Conservation (phyloP, 2,113 vertebrate species). For the Talpa occidentalis region DNA sequence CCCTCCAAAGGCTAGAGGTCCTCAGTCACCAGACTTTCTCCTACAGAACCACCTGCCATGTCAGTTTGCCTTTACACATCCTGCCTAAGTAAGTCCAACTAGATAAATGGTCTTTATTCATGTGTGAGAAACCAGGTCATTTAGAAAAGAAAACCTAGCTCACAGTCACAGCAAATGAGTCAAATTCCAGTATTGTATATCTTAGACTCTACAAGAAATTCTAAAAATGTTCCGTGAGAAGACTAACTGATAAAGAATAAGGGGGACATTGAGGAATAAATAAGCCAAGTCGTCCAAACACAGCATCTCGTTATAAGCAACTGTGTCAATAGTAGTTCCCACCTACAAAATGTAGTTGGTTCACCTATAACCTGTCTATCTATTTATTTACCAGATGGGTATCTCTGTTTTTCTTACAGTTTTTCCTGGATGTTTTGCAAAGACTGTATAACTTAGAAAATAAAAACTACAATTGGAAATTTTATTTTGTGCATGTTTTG, state of each 20-base stretch:
- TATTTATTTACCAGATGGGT: not conserved
- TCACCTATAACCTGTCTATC: not conserved
- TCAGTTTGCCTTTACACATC: not conserved
- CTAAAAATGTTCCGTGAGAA: not conserved
- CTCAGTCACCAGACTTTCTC: not conserved
- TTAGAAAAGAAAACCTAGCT: not conserved
- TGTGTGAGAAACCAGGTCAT: not conserved
- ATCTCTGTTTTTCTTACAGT: not conserved
- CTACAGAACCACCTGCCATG: not conserved
- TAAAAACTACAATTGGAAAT: constrained; percentile 25
- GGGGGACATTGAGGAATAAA: not conserved
- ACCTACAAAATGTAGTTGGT: not conserved
- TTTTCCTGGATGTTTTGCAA: not conserved
- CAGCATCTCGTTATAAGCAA: not conserved
- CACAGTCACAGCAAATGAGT: not conserved
- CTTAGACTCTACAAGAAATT: not conserved
- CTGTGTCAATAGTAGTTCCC: not conserved
- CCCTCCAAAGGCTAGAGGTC: constrained; percentile 14
- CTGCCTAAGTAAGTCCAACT: not conserved
- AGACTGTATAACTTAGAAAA: not conserved
- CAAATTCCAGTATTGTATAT: not conserved
- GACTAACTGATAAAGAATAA: not conserved
- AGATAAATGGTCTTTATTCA: constrained; percentile 31
- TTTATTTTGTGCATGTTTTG: not conserved
- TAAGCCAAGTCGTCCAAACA: not conserved